Evolutionary conservation across 1,140 invertebrate genomes (phyloP).

Genomic region (Holcopasites calliopsidis): DNA sequence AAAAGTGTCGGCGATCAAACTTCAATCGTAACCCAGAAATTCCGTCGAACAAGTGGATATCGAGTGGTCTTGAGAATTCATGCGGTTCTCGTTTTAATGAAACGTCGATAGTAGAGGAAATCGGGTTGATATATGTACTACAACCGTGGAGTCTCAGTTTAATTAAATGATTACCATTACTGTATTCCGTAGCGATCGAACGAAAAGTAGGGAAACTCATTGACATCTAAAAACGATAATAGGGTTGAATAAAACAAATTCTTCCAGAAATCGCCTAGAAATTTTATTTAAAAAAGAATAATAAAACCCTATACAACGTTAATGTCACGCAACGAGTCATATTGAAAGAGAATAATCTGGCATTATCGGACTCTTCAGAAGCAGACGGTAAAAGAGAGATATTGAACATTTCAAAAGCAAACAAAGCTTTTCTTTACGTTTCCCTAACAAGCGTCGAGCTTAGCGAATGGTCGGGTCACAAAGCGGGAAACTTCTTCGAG

Average conservation of each 20-base stretch:
- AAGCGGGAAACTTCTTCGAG: constrained; percentile 36
- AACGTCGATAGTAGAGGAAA: not conserved
- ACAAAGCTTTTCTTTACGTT: constrained; percentile 31
- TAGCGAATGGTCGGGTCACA: not conserved
- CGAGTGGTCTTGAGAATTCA: not conserved
- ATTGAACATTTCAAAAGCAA: not conserved
- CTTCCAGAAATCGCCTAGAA: not conserved
- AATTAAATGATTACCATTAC: not conserved
- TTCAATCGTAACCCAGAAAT: not conserved
- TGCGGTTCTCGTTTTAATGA: not conserved
- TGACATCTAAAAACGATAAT: no score
- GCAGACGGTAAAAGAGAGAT: not conserved
- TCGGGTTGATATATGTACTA: not conserved
- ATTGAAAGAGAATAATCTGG: not conserved
- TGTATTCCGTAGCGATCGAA: no score
- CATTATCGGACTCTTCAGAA: not conserved
- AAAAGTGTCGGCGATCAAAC: not conserved
- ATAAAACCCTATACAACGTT: no score
- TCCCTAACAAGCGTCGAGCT: constrained; percentile 26
- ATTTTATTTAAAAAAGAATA: no score
- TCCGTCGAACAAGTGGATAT: not conserved
- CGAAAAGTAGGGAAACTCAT: no score
- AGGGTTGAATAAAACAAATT: no score
- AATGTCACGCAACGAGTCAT: no score
- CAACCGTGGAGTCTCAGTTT: not conserved